A percentile compares a stretch with the other conserved stretches of the same genome.
Evolutionary conservation across 2,113 vertebrate genomes (phyloP).

Genomic region (Zosterops japonicus): DNA sequence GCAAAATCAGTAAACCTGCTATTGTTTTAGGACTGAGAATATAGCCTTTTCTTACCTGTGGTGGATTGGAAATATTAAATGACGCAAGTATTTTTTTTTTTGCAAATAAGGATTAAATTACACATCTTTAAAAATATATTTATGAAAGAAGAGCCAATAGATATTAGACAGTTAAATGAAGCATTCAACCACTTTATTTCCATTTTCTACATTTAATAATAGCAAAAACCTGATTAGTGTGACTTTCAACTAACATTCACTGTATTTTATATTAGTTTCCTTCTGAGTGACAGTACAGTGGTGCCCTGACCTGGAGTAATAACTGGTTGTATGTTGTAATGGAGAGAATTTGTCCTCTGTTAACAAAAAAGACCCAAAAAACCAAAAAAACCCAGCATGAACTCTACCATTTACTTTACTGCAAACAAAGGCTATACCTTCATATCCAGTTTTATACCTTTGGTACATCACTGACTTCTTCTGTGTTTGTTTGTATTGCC

Average conservation of each 20-base stretch:
- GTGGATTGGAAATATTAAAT: neutral
- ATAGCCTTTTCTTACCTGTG: neutral
- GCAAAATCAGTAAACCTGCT: neutral
- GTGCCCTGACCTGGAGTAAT: neutral
- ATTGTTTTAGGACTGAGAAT: neutral
- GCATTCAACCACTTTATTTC: neutral
- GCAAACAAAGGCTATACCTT: neutral
- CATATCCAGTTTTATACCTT: neutral
- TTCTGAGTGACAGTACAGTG: neutral
- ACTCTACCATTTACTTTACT: neutral
- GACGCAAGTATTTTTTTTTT: accelerated
- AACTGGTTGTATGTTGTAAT: neutral
- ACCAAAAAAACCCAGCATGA: neutral
- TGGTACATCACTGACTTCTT: neutral
- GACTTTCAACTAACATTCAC: neutral
- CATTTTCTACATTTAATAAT: neutral
- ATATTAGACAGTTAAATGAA: neutral
- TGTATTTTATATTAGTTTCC: neutral
- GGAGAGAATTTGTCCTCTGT: neutral
- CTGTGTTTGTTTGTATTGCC: neutral
- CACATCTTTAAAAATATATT: neutral
- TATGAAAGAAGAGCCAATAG: neutral
- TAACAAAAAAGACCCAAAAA: neutral
- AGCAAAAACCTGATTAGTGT: neutral
- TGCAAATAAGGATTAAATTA: neutral